Conservation (phyloP, 2,113 vertebrate genomes). For the Aphelocoma coerulescens region DNA sequence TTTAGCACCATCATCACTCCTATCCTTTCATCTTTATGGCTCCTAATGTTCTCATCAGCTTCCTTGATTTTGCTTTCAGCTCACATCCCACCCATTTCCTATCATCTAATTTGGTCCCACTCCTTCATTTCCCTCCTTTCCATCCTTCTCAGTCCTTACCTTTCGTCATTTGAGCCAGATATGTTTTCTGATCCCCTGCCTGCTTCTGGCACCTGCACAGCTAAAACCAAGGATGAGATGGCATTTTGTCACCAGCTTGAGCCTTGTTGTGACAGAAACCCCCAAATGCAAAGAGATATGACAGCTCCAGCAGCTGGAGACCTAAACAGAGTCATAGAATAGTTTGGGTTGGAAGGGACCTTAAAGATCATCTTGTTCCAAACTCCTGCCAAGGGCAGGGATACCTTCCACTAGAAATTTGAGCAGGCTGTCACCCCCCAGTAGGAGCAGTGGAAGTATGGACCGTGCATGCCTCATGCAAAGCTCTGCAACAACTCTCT, state of each 20-base stretch:
- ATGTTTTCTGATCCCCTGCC: neutral
- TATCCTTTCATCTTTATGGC: neutral
- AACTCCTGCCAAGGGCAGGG: neutral
- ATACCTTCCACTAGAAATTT: neutral
- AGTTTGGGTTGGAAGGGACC: neutral
- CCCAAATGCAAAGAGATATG: neutral
- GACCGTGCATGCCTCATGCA: accelerated
- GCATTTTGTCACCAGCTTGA: neutral
- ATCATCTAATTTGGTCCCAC: neutral
- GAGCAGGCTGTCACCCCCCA: neutral
- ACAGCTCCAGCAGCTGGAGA: neutral
- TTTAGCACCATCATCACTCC: neutral
- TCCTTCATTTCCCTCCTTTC: neutral
- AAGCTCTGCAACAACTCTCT: neutral
- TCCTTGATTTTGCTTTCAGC: neutral
- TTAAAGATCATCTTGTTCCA: neutral
- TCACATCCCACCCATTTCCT: neutral
- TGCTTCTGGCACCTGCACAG: neutral
- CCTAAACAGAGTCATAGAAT: neutral
- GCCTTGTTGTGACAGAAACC: neutral
- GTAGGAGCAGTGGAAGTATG: accelerated
- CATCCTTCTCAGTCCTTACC: neutral
- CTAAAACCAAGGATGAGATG: neutral
- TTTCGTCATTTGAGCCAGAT: neutral
- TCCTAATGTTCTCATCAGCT: neutral